Evolutionary conservation across 2,797 vertebrate species (phyloP).

Genomic region (Acanthurus lineatus): DNA sequence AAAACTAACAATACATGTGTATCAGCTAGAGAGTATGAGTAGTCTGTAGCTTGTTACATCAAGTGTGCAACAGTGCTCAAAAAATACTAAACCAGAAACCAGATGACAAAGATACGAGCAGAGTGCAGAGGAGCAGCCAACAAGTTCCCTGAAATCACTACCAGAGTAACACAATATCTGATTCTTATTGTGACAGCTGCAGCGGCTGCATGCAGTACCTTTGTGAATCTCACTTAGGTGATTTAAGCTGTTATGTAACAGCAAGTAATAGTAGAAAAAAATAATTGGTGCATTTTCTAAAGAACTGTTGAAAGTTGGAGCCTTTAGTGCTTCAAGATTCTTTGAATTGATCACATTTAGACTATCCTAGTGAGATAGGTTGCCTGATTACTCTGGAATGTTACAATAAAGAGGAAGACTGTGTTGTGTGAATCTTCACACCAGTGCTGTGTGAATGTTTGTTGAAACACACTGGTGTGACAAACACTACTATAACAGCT

Average conservation of each 20-base stretch:
- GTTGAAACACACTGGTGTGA: constrained; percentile 63
- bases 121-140: neutral
- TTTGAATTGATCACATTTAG: constrained; percentile 25
- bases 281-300: neutral
- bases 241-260: neutral
- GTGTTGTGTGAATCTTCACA: constrained; percentile 29
- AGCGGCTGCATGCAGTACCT: neutral
- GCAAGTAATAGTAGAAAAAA: neutral
- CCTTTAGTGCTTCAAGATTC: constrained; percentile 16
- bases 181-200: neutral
- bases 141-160: neutral
- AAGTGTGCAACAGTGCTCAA: neutral
- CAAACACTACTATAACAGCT: constrained; percentile 68
- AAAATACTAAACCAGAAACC: neutral
- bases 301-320: neutral
- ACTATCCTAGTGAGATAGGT: constrained; percentile 20
- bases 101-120: neutral
- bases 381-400: constrained; percentile 60
- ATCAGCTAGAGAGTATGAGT: neutral
- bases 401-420: constrained; percentile 30
- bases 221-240: neutral
- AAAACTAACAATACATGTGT: neutral
- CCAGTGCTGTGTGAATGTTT: constrained; percentile 39
- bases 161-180: neutral
- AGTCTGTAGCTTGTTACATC: neutral